A percentile compares a stretch with the other conserved stretches of the same genome.
phyloP scores from a whole-genome alignment of 2,797 vertebrate genomes.

The Cirrhinus molitorella region DNA sequence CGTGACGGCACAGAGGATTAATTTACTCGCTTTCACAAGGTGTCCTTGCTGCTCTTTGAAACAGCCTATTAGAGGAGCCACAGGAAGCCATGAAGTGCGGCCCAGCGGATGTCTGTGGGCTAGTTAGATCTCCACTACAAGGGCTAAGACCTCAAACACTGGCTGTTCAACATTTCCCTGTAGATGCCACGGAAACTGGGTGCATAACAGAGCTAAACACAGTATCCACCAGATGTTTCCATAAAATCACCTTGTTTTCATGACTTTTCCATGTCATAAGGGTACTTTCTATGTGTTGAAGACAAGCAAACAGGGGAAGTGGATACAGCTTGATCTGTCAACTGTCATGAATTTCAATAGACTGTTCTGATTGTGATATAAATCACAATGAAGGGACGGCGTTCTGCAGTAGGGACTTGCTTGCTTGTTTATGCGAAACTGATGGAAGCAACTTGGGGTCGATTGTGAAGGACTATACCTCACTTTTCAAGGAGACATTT shows the following conservation, averaged over 20 bases:
- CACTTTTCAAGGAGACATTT: not conserved
- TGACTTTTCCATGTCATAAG: not conserved
- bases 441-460: not conserved
- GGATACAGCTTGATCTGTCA: not conserved
- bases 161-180: conserved; percentile 41
- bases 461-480: not conserved
- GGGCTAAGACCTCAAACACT: conserved; percentile 45
- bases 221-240: not conserved
- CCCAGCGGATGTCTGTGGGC: conserved; percentile 47
- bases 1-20: conserved; percentile 40
- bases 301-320: not conserved
- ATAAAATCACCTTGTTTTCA: conserved; percentile 5
- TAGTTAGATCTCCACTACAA: conserved; percentile 58
- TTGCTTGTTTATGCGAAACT: not conserved
- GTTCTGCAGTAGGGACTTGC: not conserved
- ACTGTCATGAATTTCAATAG: not conserved
- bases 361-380: not conserved
- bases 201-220: not conserved
- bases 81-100: conserved; percentile 51
- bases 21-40: conserved; percentile 69
- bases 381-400: not conserved
- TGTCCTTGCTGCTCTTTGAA: conserved; percentile 70
- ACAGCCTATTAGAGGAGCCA: conserved; percentile 64
- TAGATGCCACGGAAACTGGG: conserved; percentile 15
- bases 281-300: not conserved